These are phyloP conservation scores for Callinectes sapidus DNA, from an alignment of 2,888 invertebrate genomes.

Conservation along the genomic window DNA sequence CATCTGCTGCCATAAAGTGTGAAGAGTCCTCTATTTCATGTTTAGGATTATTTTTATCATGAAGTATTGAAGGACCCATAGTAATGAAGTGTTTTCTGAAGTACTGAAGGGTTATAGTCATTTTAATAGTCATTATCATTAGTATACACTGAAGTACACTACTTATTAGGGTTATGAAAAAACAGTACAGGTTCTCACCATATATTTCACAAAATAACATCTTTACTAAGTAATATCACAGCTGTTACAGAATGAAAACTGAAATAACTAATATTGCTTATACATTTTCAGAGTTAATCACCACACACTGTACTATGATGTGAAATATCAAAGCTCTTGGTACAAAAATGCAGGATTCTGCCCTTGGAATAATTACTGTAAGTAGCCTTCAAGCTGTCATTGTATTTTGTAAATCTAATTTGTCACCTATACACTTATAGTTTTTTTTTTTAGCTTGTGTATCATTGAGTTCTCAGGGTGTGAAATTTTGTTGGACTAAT, in stretches of 20 bases:
- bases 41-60: neutral
- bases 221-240: constrained; percentile 35
- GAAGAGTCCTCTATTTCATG: neutral
- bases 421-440: neutral
- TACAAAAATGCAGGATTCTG: neutral
- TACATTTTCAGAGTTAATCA: neutral
- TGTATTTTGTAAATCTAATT: neutral
- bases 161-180: neutral
- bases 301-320: neutral
- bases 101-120: too few relatives aligned
- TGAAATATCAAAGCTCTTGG: neutral
- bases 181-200: neutral
- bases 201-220: constrained; percentile 31
- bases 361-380: neutral
- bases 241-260: constrained; percentile 20
- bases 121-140: too few relatives aligned
- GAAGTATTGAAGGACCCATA: too few relatives aligned
- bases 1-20: neutral
- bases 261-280: neutral
- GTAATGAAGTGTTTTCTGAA: too few relatives aligned
- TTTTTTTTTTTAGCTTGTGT: too few relatives aligned
- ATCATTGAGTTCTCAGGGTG: neutral
- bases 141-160: too few relatives aligned
- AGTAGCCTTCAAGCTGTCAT: neutral
- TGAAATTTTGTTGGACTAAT: too few relatives aligned